A percentile compares a stretch with the other conserved stretches of the same genome.
These are phyloP conservation scores for Plectrocnemia conspersa DNA, from an alignment of 1,140 invertebrate species.

Conservation along the genomic window DNA sequence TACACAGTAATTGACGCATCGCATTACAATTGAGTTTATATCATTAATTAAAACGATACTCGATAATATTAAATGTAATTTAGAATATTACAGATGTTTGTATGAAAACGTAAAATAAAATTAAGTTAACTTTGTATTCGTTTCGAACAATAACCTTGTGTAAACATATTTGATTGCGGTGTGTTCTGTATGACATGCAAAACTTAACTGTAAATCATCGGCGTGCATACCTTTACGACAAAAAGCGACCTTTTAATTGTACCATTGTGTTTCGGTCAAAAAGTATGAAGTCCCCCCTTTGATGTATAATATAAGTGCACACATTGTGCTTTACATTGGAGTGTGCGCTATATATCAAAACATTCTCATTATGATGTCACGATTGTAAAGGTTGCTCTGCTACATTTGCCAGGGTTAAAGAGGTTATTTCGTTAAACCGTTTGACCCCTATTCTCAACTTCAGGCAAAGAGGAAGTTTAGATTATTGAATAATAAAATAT, in stretches of 20 bases:
- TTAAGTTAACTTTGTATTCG: too few relatives aligned
- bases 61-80: too few relatives aligned
- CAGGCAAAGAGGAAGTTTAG: too few relatives aligned
- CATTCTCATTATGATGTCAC: conserved; percentile 35
- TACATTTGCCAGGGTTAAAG: conserved; percentile 26
- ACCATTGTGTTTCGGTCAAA: conserved; percentile 27
- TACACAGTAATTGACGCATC: too few relatives aligned
- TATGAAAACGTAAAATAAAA: too few relatives aligned
- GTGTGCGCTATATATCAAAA: conserved; percentile 35
- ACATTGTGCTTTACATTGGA: conserved; percentile 20
- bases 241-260: conserved; percentile 32
- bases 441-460: conserved; percentile 7
- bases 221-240: conserved; percentile 18
- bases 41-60: too few relatives aligned
- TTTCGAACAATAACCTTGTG: too few relatives aligned
- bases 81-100: too few relatives aligned
- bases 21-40: too few relatives aligned
- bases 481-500: neutral
- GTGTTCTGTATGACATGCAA: neutral
- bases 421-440: conserved; percentile 13
- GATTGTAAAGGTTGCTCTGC: conserved; percentile 20
- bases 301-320: conserved; percentile 2
- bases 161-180: neutral
- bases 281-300: conserved; percentile 11
- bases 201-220: neutral